Base-by-base conservation (phyloP, 2,113 vertebrate species). In the Aythya baeri region DNA sequence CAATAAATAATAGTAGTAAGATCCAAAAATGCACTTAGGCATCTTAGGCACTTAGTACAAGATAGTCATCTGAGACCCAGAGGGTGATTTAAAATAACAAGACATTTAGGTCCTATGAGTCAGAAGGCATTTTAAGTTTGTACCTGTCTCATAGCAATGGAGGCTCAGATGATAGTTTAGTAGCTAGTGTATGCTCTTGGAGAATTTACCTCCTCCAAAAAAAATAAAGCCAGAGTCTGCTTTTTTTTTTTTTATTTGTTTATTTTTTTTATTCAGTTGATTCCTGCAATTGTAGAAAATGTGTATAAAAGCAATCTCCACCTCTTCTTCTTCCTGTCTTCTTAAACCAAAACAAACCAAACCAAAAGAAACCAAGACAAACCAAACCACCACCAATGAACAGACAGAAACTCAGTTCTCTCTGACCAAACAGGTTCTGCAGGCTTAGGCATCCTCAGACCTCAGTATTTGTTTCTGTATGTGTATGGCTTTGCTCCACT, bases 11-110 rank as follows among this genome's bases (percentile, higher is more conserved):
- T 29, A 71, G 61, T 20, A 62, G 50, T 65, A 59, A 76, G 59
- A 76, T 96, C 85, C 96, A 93, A 88, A 96, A 93, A 66, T 54
- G 90, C 75, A 91, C 92, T 97, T 95, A 94, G 23, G 21, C 44
- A 66, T 66, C 82, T 66, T 34, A 79, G 34, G 34, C 34, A 34
- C 34, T 34, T 34, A 96, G 29, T 38, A 21, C 34, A 58, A 66
- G 67, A 66, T 50, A 80, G n/a, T 43, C 21, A 87, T 85, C 34
- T 85, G 50, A 70, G 88, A 54, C 54, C n/a, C 44, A 55, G 63
- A 77, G 31, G 14, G 22, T 68, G 36, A 50, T 84, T 91, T 75
- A 52, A 78, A 86, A 5, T 6, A 44, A 5, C 11, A 66, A 14
- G 31, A 9, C 1, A 4, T 78, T 92, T 74, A 77, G 34, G 21